These are phyloP conservation scores for Osmerus eperlanus DNA, from an alignment of 2,113 vertebrate genomes.

Conservation along the genomic window DNA sequence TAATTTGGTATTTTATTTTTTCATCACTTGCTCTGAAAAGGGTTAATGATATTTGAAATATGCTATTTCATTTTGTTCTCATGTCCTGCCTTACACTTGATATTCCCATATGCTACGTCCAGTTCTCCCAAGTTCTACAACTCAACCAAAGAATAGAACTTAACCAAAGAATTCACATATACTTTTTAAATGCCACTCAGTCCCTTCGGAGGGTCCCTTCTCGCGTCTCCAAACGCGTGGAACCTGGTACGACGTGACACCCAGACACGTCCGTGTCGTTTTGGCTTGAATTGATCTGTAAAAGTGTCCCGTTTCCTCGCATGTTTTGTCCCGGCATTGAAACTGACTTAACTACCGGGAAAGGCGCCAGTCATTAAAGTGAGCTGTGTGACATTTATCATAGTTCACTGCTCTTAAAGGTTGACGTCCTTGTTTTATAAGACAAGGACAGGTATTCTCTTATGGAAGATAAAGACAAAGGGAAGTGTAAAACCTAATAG, in stretches of 20 bases:
- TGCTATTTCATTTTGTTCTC: background rate
- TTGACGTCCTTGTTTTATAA: conserved; percentile 57
- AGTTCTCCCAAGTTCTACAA: too few relatives aligned
- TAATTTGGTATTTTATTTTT: background rate
- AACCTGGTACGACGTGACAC: conserved; percentile 56
- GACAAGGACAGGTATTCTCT: conserved; percentile 16
- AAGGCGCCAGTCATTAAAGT: conserved; percentile 55
- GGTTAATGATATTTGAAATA: background rate
- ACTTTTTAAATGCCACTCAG: conserved; percentile 53
- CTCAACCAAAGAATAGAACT: background rate
- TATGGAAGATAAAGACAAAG: conserved; percentile 33
- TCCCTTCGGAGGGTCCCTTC: conserved; percentile 36
- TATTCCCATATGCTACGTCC: too few relatives aligned
- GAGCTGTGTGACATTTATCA: conserved; percentile 70
- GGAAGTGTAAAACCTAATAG: conserved; percentile 23
- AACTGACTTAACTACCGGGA: conserved; percentile 43
- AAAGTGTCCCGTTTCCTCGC: conserved; percentile 53
- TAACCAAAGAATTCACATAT: background rate
- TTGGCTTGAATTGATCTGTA: conserved; percentile 64
- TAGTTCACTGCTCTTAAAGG: conserved; percentile 64
- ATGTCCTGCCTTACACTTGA: too few relatives aligned
- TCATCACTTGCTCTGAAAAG: background rate
- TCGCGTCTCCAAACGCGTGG: conserved; percentile 45
- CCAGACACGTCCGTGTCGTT: conserved; percentile 58
- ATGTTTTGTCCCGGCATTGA: conserved; percentile 59